Percentiles rank a stretch among this genome's conserved stretches.
phyloP scores from a whole-genome alignment of 2,113 vertebrate genomes.

The Laticauda laticaudata region DNA sequence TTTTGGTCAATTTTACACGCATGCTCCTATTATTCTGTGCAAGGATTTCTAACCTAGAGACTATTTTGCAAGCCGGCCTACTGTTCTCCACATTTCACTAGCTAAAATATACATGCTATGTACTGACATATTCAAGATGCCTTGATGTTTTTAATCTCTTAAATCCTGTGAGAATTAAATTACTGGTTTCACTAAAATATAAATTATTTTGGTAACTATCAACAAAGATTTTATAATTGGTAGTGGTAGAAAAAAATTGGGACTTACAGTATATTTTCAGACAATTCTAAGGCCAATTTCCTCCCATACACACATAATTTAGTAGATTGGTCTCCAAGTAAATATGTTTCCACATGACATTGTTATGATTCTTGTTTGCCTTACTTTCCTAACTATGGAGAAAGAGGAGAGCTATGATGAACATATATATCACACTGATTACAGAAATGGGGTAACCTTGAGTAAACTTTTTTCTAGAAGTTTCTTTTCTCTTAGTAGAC shows the following conservation, averaged over 20 bases:
- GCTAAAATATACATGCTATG: background rate
- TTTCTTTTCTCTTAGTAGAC: background rate
- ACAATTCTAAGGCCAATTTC: background rate
- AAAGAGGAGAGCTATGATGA: background rate
- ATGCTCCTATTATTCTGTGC: too few relatives aligned
- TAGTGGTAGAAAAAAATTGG: background rate
- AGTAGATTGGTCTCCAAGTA: background rate
- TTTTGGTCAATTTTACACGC: too few relatives aligned
- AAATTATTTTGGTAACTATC: background rate
- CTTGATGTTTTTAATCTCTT: background rate
- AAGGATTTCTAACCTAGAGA: background rate
- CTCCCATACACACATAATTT: background rate
- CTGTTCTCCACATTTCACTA: background rate
- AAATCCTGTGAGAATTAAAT: background rate
- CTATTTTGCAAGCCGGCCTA: background rate
- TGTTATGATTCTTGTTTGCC: background rate
- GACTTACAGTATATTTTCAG: background rate
- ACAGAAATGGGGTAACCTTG: background rate
- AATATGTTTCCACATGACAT: background rate
- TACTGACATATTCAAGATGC: background rate
- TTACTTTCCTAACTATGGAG: background rate
- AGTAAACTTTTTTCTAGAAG: background rate
- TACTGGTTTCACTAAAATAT: background rate
- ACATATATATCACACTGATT: background rate
- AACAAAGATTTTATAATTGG: background rate